These are phyloP conservation scores for Montipora sp. DNA, from an alignment of 64 coral and sea anemone species.

Conservation along the genomic window DNA sequence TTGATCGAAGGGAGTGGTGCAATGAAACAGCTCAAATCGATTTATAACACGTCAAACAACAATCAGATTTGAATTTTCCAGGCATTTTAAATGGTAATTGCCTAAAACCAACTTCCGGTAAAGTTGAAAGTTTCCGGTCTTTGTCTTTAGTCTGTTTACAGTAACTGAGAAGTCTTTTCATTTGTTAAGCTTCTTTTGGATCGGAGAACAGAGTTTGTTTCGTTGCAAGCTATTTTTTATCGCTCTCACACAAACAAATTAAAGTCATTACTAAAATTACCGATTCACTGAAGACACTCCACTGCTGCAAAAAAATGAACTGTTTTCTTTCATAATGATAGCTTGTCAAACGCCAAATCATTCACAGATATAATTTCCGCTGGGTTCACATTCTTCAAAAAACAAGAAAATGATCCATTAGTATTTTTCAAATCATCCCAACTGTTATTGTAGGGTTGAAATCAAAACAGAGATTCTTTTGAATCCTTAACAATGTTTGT, in stretches of 20 bases:
- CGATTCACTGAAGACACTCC: neutral
- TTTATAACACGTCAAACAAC: constrained; percentile 23
- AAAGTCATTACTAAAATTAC: neutral
- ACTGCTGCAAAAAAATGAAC: neutral
- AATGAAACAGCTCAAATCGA: constrained; percentile 2
- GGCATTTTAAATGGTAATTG: constrained; percentile 58
- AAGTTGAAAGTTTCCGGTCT: constrained; percentile 49
- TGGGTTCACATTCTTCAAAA: constrained; percentile 11
- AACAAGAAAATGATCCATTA: constrained; percentile 1
- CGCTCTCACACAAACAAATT: neutral
- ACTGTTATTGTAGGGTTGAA: constrained; percentile 30
- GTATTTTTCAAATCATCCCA: constrained; percentile 26
- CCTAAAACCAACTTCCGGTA: constrained; percentile 47
- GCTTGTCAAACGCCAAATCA: constrained; percentile 12
- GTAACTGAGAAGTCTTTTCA: neutral
- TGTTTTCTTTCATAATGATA: constrained; percentile 12
- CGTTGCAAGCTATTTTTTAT: neutral
- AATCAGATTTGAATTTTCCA: constrained; percentile 34
- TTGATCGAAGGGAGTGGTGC: constrained; percentile 10
- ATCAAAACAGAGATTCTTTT: constrained; percentile 31
- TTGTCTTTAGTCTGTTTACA: constrained; percentile 7
- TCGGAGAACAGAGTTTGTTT: too few species aligned
- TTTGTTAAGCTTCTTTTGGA: neutral
- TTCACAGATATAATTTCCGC: constrained; percentile 47
- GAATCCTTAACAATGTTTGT: neutral